These are phyloP conservation scores for Icerya purchasi DNA, from an alignment of 2,888 invertebrate species.

Conservation along the genomic window DNA sequence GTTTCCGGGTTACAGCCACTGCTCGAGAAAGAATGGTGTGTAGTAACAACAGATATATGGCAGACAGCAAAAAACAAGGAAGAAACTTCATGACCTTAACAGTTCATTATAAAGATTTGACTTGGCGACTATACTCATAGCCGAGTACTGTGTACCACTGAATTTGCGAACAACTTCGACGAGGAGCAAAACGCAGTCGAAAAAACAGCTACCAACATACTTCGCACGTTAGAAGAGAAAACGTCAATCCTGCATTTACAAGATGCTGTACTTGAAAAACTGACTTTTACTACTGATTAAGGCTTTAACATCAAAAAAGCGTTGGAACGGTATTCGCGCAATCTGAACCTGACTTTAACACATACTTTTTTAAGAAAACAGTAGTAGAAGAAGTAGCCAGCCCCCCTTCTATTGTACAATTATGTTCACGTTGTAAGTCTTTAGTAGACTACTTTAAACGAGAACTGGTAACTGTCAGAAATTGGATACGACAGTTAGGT, in stretches of 20 bases:
- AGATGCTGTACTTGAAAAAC: not conserved
- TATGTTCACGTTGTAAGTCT: not conserved
- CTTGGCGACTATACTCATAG: slow-evolving; percentile 1
- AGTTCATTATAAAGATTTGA: not conserved
- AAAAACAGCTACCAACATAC: not conserved
- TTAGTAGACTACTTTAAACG: not conserved
- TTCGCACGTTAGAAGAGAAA: not conserved
- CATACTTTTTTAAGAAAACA: not conserved
- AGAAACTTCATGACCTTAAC: not conserved
- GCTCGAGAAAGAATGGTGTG: too few relatives aligned
- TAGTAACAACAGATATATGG: not conserved
- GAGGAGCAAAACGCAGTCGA: not conserved
- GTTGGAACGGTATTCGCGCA: not conserved
- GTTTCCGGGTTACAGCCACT: too few relatives aligned
- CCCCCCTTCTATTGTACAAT: too few relatives aligned
- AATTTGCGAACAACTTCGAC: not conserved
- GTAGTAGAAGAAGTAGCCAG: not conserved
- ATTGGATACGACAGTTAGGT: too few relatives aligned
- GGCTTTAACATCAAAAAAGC: slow-evolving; percentile 1
- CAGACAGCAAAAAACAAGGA: not conserved
- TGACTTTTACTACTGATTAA: not conserved
- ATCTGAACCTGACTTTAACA: not conserved
- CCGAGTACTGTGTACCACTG: not conserved
- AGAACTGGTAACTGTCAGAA: not conserved
- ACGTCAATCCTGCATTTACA: not conserved